Conservation (phyloP, 2,797 vertebrate genomes). For the Jordanella pulchra region DNA sequence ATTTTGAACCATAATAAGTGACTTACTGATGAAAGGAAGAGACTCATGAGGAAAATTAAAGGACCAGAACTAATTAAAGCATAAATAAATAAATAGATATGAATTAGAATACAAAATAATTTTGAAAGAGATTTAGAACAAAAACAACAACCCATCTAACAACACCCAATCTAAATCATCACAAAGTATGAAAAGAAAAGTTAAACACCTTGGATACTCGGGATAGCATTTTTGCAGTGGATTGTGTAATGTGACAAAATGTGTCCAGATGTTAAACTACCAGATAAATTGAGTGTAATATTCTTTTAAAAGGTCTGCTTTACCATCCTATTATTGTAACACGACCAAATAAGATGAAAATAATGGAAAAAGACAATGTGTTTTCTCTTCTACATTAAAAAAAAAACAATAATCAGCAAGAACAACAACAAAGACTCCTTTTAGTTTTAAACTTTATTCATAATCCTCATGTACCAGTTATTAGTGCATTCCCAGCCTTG, state of each 20-base stretch:
- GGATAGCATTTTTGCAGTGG: no score
- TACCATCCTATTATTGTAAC: no score
- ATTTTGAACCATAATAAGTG: background rate
- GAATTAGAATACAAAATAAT: no score
- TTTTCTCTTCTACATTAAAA: background rate
- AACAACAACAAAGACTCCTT: constrained; percentile 33
- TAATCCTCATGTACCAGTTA: constrained; percentile 78
- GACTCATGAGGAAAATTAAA: background rate
- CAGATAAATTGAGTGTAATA: background rate
- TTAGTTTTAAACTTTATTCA: constrained; percentile 81
- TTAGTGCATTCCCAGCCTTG: constrained; percentile 82
- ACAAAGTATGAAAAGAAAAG: no score
- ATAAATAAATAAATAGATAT: no score
- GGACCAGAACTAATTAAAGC: no score
- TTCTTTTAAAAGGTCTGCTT: background rate
- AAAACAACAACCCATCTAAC: no score
- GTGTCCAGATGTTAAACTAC: background rate
- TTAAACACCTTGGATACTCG: no score
- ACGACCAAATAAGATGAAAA: no score
- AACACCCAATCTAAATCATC: no score
- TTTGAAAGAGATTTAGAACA: background rate
- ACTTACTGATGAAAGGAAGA: no score
- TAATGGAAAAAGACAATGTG: background rate
- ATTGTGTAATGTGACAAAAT: no score
- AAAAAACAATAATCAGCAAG: background rate